phyloP scores from a whole-genome alignment of 2,888 invertebrate species.

The Acanthosepion lycidas region DNA sequence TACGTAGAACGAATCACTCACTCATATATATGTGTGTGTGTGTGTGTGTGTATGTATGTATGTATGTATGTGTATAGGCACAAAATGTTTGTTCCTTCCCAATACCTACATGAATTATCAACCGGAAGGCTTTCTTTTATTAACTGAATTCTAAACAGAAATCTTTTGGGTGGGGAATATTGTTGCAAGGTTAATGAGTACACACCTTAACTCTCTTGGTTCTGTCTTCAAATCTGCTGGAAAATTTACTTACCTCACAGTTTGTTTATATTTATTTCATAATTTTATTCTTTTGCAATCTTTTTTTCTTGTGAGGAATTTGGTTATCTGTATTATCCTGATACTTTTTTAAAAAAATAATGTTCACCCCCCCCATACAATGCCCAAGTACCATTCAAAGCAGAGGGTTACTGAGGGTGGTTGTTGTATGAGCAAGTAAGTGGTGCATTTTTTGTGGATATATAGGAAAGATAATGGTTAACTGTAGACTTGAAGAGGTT shows the following conservation, averaged over 20 bases:
- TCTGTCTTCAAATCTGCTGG: neutral
- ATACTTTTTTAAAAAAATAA: neutral
- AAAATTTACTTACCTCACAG: neutral
- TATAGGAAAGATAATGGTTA: too few relatives aligned
- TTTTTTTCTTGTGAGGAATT: neutral
- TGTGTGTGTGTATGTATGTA: too few relatives aligned
- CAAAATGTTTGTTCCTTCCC: neutral
- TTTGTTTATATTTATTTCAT: neutral
- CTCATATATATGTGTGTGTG: too few relatives aligned
- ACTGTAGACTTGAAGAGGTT: too few relatives aligned
- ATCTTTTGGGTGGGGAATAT: neutral
- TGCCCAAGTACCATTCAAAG: too few relatives aligned
- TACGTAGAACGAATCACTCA: neutral
- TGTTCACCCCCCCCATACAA: too few relatives aligned
- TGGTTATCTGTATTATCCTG: neutral
- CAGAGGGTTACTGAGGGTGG: too few relatives aligned
- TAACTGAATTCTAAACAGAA: too few relatives aligned
- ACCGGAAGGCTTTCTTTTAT: neutral
- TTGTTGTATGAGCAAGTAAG: too few relatives aligned
- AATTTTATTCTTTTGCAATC: neutral
- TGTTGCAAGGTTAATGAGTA: neutral
- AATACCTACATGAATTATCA: neutral
- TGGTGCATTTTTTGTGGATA: too few relatives aligned
- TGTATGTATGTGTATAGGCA: neutral
- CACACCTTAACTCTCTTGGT: neutral